phyloP scores from a whole-genome alignment of 2,888 invertebrate species.

The Heliconius hortense region DNA sequence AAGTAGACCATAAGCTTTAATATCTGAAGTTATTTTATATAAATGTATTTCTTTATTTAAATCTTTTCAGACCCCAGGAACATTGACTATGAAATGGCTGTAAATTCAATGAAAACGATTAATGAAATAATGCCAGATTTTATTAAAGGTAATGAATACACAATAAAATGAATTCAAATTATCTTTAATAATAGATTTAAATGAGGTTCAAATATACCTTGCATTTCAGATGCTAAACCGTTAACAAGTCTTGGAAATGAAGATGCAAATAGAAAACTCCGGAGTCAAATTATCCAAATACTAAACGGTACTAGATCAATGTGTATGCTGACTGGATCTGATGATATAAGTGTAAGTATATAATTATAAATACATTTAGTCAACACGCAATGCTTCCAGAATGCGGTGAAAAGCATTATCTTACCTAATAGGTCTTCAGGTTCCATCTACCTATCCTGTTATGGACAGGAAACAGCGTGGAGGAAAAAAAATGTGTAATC shows the following conservation, averaged over 20 bases:
- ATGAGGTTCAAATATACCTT: neutral
- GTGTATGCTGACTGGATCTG: slow-evolving; percentile 94
- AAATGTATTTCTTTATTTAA: neutral
- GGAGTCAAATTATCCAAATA: slow-evolving; percentile 92
- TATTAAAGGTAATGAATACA: slow-evolving; percentile 85
- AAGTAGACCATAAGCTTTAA: neutral
- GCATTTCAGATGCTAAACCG: slow-evolving; percentile 84
- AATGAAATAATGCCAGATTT: slow-evolving; percentile 96
- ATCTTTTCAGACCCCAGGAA: slow-evolving; percentile 78
- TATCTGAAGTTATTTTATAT: too few relatives aligned
- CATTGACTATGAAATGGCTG: slow-evolving; percentile 95
- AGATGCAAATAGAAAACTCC: slow-evolving; percentile 86
- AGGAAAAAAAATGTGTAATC: too few relatives aligned
- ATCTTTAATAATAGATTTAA: neutral
- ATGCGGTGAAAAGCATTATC: neutral
- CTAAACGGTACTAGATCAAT: slow-evolving; percentile 94
- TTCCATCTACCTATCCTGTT: too few relatives aligned
- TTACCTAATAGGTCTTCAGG: too few relatives aligned
- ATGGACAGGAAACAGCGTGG: too few relatives aligned
- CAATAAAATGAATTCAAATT: neutral
- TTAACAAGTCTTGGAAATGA: slow-evolving; percentile 94
- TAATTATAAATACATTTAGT: neutral
- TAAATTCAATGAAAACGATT: slow-evolving; percentile 97
- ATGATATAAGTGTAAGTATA: slow-evolving; percentile 86
- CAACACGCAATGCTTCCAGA: neutral